These are phyloP conservation scores for Himalopsyche phryganea DNA, from an alignment of 1,140 invertebrate species.

Conservation along the genomic window DNA sequence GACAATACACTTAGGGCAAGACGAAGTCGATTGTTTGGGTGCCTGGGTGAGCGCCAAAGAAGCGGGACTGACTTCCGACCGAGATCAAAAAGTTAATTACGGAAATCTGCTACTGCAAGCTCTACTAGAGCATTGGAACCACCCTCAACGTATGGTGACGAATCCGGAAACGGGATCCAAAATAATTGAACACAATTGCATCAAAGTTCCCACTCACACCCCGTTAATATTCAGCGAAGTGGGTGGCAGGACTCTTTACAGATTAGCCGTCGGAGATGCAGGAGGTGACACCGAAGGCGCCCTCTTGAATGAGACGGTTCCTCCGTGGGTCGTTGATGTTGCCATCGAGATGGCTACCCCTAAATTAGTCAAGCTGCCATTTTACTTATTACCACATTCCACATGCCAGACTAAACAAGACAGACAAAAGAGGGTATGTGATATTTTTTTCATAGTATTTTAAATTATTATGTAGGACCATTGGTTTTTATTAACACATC, in stretches of 20 bases:
- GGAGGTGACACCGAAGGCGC: slow-evolving; percentile 93
- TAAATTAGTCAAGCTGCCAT: slow-evolving; percentile 96
- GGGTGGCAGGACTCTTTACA: slow-evolving; percentile 87
- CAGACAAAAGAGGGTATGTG: slow-evolving; percentile 81
- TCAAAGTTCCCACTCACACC: slow-evolving; percentile 91
- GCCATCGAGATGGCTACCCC: slow-evolving; percentile 91
- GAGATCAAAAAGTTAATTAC: slow-evolving; percentile 95
- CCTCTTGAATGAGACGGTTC: slow-evolving; percentile 90
- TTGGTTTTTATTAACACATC: no score
- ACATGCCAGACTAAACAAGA: slow-evolving; percentile 83
- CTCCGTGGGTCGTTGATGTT: slow-evolving; percentile 94
- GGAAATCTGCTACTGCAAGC: slow-evolving; percentile 92
- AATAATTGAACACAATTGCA: slow-evolving; percentile 77
- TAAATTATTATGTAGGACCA: no score
- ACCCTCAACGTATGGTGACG: slow-evolving; percentile 52
- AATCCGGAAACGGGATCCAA: slow-evolving; percentile 64
- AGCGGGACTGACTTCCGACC: slow-evolving; percentile 78
- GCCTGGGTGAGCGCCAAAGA: slow-evolving; percentile 98
- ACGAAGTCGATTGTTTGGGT: slow-evolving; percentile 96
- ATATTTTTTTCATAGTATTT: background rate
- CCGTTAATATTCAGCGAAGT: slow-evolving; percentile 97
- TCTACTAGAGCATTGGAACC: slow-evolving; percentile 93
- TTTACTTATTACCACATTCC: slow-evolving; percentile 91
- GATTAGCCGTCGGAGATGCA: slow-evolving; percentile 79
- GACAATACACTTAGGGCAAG: slow-evolving; percentile 93